Evolutionary conservation across 2,797 vertebrate species (phyloP).

Genomic region (Buceros bicornis): DNA sequence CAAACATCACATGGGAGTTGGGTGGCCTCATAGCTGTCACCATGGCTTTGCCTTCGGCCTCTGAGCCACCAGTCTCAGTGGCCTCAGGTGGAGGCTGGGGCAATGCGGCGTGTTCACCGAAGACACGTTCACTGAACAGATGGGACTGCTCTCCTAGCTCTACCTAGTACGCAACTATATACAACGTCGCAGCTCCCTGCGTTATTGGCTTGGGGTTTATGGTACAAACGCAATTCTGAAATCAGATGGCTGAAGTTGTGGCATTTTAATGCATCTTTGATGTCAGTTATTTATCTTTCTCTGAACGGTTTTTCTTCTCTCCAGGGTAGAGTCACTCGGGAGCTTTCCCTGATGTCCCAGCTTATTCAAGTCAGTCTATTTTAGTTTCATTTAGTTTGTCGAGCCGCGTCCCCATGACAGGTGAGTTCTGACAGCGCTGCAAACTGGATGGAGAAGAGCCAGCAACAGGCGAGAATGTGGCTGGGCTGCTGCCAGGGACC

Average conservation of each 20-base stretch:
- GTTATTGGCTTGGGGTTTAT: background rate
- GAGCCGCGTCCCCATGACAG: background rate
- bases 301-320: background rate
- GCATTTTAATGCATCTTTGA: constrained; percentile 20
- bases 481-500: background rate
- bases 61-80: background rate
- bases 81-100: background rate
- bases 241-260: background rate
- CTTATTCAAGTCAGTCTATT: background rate
- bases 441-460: background rate
- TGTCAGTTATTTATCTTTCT: background rate
- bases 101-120: background rate
- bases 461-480: background rate
- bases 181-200: background rate
- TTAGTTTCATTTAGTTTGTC: background rate
- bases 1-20: background rate
- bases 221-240: background rate
- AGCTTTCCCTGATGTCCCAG: background rate
- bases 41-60: background rate
- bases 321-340: background rate
- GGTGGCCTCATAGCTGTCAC: background rate
- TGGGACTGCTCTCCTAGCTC: background rate
- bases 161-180: background rate
- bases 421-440: background rate
- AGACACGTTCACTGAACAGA: background rate